phyloP scores from a whole-genome alignment of 2,113 vertebrate genomes.

The Eptatretus burgeri region DNA sequence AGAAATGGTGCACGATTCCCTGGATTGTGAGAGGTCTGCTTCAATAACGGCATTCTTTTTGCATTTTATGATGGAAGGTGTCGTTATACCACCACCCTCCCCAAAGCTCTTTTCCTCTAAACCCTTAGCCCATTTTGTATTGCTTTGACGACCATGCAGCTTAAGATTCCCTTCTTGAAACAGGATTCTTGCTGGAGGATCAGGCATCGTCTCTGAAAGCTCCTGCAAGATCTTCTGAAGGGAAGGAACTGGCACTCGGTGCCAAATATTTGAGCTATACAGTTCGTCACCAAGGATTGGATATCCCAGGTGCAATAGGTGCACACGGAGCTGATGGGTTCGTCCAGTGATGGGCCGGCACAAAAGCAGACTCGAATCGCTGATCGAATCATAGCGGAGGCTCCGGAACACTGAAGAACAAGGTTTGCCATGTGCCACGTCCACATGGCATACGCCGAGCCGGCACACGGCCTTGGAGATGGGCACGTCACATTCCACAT shows the following conservation, averaged over 20 bases:
- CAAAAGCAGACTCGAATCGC: slow-evolving; percentile 41
- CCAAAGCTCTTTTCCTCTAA: neutral
- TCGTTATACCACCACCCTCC: neutral
- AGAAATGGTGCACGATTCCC: neutral
- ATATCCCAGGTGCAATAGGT: slow-evolving; percentile 64
- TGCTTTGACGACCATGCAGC: neutral
- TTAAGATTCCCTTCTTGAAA: slow-evolving; percentile 17
- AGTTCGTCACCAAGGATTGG: slow-evolving; percentile 76
- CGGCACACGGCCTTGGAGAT: slow-evolving; percentile 26
- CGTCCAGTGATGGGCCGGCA: slow-evolving; percentile 58
- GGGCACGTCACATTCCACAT: slow-evolving; percentile 51
- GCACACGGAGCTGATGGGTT: slow-evolving; percentile 84
- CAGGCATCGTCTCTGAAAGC: slow-evolving; percentile 28
- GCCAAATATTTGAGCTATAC: slow-evolving; percentile 62
- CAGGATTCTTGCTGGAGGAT: slow-evolving; percentile 41
- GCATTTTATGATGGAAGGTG: neutral
- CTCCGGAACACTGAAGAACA: slow-evolving; percentile 55
- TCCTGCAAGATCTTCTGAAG: slow-evolving; percentile 27
- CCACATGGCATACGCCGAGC: slow-evolving; percentile 50
- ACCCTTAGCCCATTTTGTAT: neutral
- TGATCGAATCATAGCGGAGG: slow-evolving; percentile 37
- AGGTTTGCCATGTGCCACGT: slow-evolving; percentile 42
- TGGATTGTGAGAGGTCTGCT: too few species aligned
- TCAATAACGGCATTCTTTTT: too few species aligned
- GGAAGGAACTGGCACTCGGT: slow-evolving; percentile 22